These are phyloP conservation scores for Saccopteryx bilineata DNA, from an alignment of 2,113 vertebrate genomes.

Conservation along the genomic window DNA sequence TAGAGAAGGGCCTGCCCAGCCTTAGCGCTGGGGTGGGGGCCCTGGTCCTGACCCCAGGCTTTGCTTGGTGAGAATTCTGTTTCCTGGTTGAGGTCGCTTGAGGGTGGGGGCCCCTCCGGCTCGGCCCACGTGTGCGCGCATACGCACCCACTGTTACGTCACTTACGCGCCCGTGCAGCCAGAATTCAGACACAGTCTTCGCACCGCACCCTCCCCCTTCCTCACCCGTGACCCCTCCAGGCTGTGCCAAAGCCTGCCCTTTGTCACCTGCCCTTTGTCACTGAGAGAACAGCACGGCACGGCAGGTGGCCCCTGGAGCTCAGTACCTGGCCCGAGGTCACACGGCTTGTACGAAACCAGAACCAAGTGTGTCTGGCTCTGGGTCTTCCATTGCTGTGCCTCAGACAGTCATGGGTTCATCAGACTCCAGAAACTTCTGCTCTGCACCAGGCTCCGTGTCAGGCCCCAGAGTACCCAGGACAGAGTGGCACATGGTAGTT, in stretches of 20 bases:
- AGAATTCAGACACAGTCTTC: background rate
- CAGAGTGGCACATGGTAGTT: background rate
- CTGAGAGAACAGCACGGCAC: accelerated
- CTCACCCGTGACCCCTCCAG: accelerated
- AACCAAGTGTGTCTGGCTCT: background rate
- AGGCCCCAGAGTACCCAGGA: background rate
- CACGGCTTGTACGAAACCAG: background rate
- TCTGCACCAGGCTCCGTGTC: background rate
- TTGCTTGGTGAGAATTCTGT: background rate
- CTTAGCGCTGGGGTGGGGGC: accelerated
- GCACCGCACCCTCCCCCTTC: background rate
- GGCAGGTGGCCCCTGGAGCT: background rate
- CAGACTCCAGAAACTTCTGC: background rate
- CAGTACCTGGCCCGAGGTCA: background rate
- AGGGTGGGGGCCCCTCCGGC: background rate
- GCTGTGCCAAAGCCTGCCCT: background rate
- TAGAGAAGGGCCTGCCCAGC: background rate
- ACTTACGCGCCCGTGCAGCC: background rate
- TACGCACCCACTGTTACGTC: accelerated
- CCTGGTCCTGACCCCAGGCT: background rate
- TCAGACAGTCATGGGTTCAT: background rate
- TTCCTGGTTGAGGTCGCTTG: background rate
- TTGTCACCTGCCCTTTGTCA: background rate
- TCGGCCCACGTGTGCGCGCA: accelerated
- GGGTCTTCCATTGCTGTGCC: background rate